Conservation (phyloP, 2,797 vertebrate genomes). For the Clarias pachynema region DNA sequence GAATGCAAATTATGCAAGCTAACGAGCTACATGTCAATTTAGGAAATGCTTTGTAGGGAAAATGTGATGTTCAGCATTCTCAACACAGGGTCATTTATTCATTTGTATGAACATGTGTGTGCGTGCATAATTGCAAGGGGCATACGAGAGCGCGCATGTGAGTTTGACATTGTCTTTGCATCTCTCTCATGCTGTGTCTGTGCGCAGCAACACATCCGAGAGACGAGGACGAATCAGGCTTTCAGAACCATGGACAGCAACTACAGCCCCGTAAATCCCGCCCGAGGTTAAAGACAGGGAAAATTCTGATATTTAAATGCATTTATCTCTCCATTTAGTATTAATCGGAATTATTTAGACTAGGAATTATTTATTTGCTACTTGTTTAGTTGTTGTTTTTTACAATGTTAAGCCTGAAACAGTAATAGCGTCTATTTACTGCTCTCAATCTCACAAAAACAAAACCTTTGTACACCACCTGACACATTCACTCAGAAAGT, state of each 20-base stretch:
- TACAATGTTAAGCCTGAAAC: not conserved
- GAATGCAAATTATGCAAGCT: conserved; percentile 79
- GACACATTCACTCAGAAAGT: not conserved
- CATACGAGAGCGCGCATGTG: conserved; percentile 19
- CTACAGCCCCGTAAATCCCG: not conserved
- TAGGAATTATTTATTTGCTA: not conserved
- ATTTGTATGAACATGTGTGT: conserved; percentile 46
- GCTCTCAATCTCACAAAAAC: not conserved
- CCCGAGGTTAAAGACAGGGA: no score
- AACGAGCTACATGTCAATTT: conserved; percentile 76
- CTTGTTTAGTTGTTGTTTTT: not conserved
- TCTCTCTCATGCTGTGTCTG: conserved; percentile 30
- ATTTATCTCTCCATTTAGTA: not conserved
- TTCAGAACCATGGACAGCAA: conserved; percentile 81
- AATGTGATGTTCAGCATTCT: conserved; percentile 72
- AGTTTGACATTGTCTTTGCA: conserved; percentile 27
- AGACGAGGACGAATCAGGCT: not conserved
- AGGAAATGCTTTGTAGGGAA: conserved; percentile 76
- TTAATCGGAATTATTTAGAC: not conserved
- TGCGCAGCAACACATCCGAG: not conserved
- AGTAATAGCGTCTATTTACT: not conserved
- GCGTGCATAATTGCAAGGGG: conserved; percentile 53
- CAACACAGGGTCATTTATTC: conserved; percentile 65
- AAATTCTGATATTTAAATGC: not conserved
- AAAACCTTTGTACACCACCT: not conserved